phyloP scores from a whole-genome alignment of 2,797 vertebrate species.

The Aphelocoma californica region DNA sequence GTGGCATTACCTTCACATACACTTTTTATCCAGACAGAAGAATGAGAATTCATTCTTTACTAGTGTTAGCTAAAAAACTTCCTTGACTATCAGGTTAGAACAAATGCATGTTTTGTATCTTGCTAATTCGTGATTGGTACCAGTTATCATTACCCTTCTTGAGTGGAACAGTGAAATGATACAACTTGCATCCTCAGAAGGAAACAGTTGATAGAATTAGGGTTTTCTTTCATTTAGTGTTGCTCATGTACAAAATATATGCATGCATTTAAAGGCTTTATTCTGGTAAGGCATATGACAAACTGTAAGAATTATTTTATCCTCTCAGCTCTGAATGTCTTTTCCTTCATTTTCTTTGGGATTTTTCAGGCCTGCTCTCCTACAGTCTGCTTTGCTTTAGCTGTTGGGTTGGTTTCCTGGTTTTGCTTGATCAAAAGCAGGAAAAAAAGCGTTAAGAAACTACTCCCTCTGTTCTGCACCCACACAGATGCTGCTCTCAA shows the following conservation, averaged over 20 bases:
- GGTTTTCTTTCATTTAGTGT: not conserved
- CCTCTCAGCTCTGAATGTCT: not conserved
- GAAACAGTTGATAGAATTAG: not conserved
- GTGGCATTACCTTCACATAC: not conserved
- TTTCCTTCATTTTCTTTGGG: not conserved
- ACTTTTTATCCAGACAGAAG: not conserved
- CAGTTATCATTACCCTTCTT: not conserved
- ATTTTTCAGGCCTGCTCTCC: not conserved
- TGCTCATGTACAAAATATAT: not conserved
- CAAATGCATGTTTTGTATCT: not conserved
- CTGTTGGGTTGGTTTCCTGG: not conserved
- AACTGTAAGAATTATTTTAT: not conserved
- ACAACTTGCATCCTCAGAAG: not conserved
- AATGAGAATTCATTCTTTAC: not conserved
- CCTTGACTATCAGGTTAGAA: not conserved
- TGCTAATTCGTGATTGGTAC: not conserved
- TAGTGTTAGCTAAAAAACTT: not conserved
- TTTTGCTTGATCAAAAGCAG: not conserved
- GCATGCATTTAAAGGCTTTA: not conserved
- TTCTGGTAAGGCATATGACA: not conserved
- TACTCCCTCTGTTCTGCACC: fast-evolving
- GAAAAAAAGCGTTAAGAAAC: not conserved
- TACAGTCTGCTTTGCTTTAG: not conserved
- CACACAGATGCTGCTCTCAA: not conserved
- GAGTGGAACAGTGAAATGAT: not conserved